Conservation (phyloP, 2,113 vertebrate genomes). For the Acinonyx jubatus region DNA sequence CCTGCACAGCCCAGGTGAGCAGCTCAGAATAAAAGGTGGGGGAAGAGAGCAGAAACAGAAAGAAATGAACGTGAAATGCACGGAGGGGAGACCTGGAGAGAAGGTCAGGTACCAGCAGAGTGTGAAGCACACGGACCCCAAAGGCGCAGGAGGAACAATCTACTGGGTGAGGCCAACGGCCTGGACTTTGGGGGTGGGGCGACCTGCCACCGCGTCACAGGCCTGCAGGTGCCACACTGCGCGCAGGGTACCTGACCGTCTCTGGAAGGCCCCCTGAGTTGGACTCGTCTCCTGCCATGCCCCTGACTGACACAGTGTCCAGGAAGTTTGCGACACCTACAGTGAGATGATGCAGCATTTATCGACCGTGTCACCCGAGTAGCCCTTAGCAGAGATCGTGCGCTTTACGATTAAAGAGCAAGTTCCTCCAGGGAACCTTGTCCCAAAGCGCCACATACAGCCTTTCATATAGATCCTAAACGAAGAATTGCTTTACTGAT, state of each 20-base stretch:
- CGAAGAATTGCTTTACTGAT: not conserved
- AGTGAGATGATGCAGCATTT: not conserved
- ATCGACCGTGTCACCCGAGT: accelerated
- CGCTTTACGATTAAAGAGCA: not conserved
- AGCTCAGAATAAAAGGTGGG: not conserved
- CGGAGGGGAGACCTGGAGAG: accelerated
- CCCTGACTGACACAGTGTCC: accelerated
- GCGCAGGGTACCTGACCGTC: too few relatives aligned
- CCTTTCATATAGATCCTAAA: not conserved
- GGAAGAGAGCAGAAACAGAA: accelerated
- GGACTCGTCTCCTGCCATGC: not conserved
- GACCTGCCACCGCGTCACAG: accelerated
- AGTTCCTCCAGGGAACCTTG: not conserved
- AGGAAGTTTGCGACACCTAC: accelerated
- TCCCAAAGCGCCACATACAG: accelerated
- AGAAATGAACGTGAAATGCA: not conserved
- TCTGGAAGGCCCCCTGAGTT: not conserved
- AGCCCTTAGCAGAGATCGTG: not conserved
- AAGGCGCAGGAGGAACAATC: accelerated
- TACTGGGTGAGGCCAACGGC: accelerated
- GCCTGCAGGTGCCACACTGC: accelerated
- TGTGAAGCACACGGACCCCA: not conserved
- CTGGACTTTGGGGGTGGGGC: accelerated
- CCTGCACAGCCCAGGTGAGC: not conserved
- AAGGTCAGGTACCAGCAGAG: not conserved